Percentiles rank a stretch among this genome's conserved stretches.
Evolutionary conservation across 2,888 invertebrate species (phyloP).

Genomic region (Emesis russula): DNA sequence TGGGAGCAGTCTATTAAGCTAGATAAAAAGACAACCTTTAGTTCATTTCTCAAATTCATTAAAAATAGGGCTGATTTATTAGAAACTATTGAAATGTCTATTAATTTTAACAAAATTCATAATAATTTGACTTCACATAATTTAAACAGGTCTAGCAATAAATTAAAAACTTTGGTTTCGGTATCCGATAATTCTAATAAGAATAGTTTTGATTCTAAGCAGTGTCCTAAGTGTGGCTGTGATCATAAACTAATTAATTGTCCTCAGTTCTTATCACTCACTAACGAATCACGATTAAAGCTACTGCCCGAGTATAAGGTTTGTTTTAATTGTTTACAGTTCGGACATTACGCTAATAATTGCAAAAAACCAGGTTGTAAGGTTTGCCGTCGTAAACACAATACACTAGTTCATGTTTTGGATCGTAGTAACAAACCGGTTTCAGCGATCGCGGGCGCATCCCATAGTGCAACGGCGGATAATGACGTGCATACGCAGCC

Average conservation of each 20-base stretch:
- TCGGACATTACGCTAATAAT: conserved; percentile 43
- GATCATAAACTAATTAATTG: conserved; percentile 10
- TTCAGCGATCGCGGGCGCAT: too few species aligned
- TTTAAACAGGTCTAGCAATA: not conserved
- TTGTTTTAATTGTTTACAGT: conserved; percentile 46
- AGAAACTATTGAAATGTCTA: too few species aligned
- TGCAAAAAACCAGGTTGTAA: conserved; percentile 47
- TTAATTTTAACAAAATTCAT: too few species aligned
- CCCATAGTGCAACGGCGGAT: too few species aligned
- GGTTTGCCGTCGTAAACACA: conserved; percentile 56
- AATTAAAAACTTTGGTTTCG: not conserved
- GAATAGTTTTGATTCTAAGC: not conserved
- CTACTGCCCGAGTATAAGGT: conserved; percentile 34
- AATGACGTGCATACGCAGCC: too few species aligned
- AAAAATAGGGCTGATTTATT: too few species aligned
- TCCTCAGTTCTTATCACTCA: conserved; percentile 16
- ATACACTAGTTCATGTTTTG: conserved; percentile 49
- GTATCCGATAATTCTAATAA: too few species aligned
- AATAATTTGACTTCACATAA: too few species aligned
- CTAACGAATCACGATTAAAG: not conserved
- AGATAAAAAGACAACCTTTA: too few species aligned
- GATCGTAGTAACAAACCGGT: not conserved
- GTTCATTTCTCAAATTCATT: too few species aligned
- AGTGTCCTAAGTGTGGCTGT: conserved; percentile 9
- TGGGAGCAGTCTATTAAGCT: conserved; percentile 47